Evolutionary conservation across 2,113 vertebrate species (phyloP).

Genomic region (Arenaria interpres): DNA sequence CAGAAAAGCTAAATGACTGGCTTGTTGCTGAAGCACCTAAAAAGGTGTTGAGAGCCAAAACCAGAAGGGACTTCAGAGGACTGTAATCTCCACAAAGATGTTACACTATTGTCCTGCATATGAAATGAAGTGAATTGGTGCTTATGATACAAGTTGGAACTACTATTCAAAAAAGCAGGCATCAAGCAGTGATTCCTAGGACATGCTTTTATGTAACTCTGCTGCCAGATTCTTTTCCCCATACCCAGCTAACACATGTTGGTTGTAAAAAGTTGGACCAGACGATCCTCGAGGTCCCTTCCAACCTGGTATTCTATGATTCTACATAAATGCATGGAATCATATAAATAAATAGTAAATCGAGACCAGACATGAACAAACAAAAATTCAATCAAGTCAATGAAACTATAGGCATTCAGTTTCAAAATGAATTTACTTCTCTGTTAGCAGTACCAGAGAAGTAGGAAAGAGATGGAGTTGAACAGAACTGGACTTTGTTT

Average conservation of each 20-base stretch:
- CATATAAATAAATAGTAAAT: neutral
- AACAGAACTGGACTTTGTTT: neutral
- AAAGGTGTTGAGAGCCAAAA: neutral
- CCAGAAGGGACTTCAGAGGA: neutral
- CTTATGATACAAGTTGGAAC: neutral
- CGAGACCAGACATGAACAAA: neutral
- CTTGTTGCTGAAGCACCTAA: neutral
- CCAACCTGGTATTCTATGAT: neutral
- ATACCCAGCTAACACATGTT: too few relatives aligned
- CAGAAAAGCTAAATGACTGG: neutral
- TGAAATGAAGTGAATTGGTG: neutral
- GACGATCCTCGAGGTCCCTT: neutral
- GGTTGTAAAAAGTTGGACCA: neutral
- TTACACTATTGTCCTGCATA: neutral
- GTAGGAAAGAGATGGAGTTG: neutral
- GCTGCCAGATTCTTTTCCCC: neutral
- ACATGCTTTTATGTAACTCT: neutral
- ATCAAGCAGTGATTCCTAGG: neutral
- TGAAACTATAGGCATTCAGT: neutral
- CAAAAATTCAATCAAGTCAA: neutral
- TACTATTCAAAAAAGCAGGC: neutral
- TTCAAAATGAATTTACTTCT: neutral
- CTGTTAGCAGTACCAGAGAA: neutral
- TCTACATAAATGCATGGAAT: neutral
- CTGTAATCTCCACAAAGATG: neutral